Evolutionary conservation across 2,888 invertebrate species (phyloP), one percentile per base, ranked within the genome.

Genomic region (Dendrolimus houi): DNA sequence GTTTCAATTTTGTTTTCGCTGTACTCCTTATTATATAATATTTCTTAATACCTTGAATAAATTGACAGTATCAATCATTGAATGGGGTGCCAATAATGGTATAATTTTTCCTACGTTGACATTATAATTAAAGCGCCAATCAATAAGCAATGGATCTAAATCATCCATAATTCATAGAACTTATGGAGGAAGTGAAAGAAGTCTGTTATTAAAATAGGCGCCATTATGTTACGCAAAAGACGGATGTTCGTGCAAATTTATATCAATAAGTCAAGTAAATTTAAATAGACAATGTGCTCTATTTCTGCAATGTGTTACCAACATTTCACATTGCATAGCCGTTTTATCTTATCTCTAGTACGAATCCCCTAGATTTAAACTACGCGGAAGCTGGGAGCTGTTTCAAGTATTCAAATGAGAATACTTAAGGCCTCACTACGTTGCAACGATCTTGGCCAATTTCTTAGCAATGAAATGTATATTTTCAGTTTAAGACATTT

Each of bases 321-420:
- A 65, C 69, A 72, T 71, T 69, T 69, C 67, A 71, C 62, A 64
- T 62, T 65, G 64, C 60, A 65, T 67, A 66, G 63, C 60, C 62
- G 56, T 55, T 41, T 54, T 63, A 66, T 72, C 69, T 69, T 62
- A 72, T 72, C 72, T 60, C 40, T 52, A 53, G 60, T 65, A 67
- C 64, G 63, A 63, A 70, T 69, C 71, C 29, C 68, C 55, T 29
- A 65, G 69, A 69, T 63, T 65, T 64, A 58, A 62, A 61, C 63
- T 56, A 69, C 63, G 65, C 71, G 72, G 75, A 77, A 74, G 70
- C 60, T 53, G 58, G 53, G 59, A 59, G 62, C 67, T 64, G 63
- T 68, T 73, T 70, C 70, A 70, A 68, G 71, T 75, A 76, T 79
- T 77, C 71, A 77, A 75, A 76, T 75, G 68, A 60, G 59, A 67